Conservation (phyloP, 2,797 vertebrate species). For the Chaunax sp. region DNA sequence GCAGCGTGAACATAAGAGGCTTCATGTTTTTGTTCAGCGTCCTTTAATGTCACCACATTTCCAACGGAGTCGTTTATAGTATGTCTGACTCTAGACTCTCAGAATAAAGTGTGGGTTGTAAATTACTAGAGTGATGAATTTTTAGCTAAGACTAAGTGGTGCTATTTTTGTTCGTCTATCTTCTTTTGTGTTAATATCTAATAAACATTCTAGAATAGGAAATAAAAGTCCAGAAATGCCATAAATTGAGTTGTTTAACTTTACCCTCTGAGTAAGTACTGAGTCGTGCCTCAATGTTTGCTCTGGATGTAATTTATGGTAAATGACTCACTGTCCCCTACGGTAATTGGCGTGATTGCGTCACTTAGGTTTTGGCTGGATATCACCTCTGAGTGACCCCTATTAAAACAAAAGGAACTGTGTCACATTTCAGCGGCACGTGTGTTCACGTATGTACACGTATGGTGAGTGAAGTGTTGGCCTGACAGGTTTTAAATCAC, state of each 20-base stretch:
- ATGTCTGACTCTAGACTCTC: too few species aligned
- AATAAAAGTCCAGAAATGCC: not conserved
- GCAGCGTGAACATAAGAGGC: not conserved
- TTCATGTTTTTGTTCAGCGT: not conserved
- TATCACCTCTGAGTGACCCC: not conserved
- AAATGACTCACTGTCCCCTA: slow-evolving; percentile 34
- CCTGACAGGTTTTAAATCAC: not conserved
- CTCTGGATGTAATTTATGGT: slow-evolving; percentile 27
- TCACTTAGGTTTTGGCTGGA: slow-evolving; percentile 4
- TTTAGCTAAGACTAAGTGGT: not conserved
- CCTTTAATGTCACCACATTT: not conserved
- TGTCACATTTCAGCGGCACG: not conserved
- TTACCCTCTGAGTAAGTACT: not conserved
- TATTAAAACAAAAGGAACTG: fast-evolving
- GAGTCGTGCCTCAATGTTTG: not conserved
- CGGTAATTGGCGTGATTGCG: slow-evolving; percentile 27
- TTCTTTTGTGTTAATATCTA: not conserved
- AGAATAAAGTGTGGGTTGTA: too few species aligned
- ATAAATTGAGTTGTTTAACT: not conserved
- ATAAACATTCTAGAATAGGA: not conserved
- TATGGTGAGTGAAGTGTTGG: not conserved
- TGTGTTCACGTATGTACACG: not conserved
- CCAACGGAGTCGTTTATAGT: too few species aligned
- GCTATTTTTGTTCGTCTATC: not conserved
- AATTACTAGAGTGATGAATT: too few species aligned